These are phyloP conservation scores for Aviceda subcristata DNA, from an alignment of 2,113 vertebrate species.

Conservation along the genomic window DNA sequence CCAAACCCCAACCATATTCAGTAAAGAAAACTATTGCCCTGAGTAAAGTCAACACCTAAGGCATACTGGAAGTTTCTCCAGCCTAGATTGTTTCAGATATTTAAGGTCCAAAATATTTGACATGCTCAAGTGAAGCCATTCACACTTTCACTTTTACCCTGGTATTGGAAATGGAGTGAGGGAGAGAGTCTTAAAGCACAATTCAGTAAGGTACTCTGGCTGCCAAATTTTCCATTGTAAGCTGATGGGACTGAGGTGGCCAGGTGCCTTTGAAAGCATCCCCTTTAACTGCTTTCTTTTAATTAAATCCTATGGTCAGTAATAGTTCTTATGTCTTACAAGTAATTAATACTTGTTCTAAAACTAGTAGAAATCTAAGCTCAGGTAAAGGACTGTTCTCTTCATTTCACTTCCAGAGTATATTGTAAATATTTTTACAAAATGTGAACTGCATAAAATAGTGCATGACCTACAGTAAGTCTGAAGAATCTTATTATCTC, in stretches of 20 bases:
- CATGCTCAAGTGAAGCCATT: not conserved
- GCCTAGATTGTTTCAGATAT: not conserved
- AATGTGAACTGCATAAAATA: not conserved
- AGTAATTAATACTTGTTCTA: not conserved
- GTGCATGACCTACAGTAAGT: not conserved
- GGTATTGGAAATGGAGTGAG: not conserved
- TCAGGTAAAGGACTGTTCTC: not conserved
- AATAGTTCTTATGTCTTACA: not conserved
- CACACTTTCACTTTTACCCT: not conserved
- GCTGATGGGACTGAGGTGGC: not conserved
- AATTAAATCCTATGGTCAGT: not conserved
- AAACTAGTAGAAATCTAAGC: not conserved
- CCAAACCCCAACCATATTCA: not conserved
- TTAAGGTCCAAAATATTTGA: not conserved
- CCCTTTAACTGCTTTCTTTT: not conserved
- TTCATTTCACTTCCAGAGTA: not conserved
- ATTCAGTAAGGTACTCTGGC: not conserved
- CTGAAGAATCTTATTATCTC: not conserved
- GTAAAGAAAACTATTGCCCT: not conserved
- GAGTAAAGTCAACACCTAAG: not conserved
- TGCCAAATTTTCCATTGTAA: not conserved
- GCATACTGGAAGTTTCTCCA: not conserved
- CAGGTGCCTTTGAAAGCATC: not conserved
- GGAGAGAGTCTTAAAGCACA: not conserved
- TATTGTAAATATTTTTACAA: not conserved